Percentiles rank a stretch among this genome's conserved stretches.
Conservation (phyloP, 2,113 vertebrate species). For the Trinectes maculatus region DNA sequence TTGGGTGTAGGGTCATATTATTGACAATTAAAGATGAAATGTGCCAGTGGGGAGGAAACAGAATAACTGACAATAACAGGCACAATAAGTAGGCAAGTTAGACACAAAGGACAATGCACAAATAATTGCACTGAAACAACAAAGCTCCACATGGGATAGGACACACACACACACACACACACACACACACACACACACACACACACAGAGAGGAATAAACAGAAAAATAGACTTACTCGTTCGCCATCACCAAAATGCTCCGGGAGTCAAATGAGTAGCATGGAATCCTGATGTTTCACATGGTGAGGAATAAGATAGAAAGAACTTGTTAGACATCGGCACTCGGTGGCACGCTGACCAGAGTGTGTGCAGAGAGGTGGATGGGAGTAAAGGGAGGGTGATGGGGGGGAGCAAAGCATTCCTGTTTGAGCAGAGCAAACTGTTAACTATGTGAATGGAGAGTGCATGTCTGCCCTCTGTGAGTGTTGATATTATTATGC, state of each 20-base stretch:
- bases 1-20: constrained; percentile 31
- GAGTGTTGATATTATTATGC: constrained; percentile 30
- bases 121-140: constrained; percentile 38
- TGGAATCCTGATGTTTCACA: constrained; percentile 52
- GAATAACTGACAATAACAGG: constrained; percentile 7
- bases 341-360: constrained; percentile 65
- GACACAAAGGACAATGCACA: constrained; percentile 37
- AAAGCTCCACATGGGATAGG: constrained; percentile 19
- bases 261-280: constrained; percentile 27
- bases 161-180: background rate
- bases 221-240: constrained; percentile 45
- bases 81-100: constrained; percentile 9
- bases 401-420: constrained; percentile 44
- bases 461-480: constrained; percentile 32
- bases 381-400: constrained; percentile 13
- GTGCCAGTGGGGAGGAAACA: background rate
- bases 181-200: constrained; percentile 1
- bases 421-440: constrained; percentile 71
- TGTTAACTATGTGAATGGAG: constrained; percentile 60
- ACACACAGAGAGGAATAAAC: constrained; percentile 3
- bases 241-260: constrained; percentile 55
- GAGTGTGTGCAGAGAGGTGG: constrained; percentile 52
- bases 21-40: constrained; percentile 23
- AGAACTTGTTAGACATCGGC: constrained; percentile 62
- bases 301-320: constrained; percentile 43